These are phyloP conservation scores for Anagyrus pseudococci DNA, from an alignment of 2,888 invertebrate species.

Conservation along the genomic window DNA sequence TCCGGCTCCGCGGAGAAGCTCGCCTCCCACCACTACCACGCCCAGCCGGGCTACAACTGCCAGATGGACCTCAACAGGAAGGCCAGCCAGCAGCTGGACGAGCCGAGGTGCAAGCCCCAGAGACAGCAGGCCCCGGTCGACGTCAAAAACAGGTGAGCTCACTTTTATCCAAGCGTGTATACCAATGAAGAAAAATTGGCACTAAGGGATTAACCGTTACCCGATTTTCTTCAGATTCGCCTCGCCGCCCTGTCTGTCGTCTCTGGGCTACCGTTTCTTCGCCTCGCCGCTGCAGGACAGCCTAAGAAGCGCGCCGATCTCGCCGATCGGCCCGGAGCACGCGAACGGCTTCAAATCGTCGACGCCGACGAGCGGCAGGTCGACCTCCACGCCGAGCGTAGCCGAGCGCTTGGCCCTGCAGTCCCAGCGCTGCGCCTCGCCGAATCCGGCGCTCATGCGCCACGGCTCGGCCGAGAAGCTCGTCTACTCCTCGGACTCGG, in stretches of 20 bases:
- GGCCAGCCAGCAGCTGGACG: slow-evolving; percentile 43
- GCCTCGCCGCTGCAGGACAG: slow-evolving; percentile 50
- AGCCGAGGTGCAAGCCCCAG: slow-evolving; percentile 43
- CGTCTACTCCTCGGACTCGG: slow-evolving; percentile 43
- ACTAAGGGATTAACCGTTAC: no score
- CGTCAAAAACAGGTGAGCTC: slow-evolving; percentile 54
- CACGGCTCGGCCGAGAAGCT: slow-evolving; percentile 19
- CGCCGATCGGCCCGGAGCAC: slow-evolving; percentile 52
- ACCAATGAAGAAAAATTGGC: no score
- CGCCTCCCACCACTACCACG: slow-evolving; percentile 32
- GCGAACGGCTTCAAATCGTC: slow-evolving; percentile 50
- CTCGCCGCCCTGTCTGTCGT: slow-evolving; percentile 52
- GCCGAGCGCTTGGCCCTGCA: slow-evolving; percentile 51
- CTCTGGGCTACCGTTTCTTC: slow-evolving; percentile 57
- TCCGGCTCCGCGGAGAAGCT: slow-evolving; percentile 38
- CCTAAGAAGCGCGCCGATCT: slow-evolving; percentile 50
- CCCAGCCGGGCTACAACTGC: slow-evolving; percentile 37
- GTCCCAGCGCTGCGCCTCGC: slow-evolving; percentile 39
- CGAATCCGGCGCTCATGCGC: slow-evolving; percentile 35
- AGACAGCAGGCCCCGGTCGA: slow-evolving; percentile 47
- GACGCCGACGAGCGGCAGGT: slow-evolving; percentile 47
- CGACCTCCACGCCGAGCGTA: slow-evolving; percentile 47
- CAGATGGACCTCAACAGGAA: slow-evolving; percentile 43
- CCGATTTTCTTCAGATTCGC: slow-evolving; percentile 51
- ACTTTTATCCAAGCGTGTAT: no score